Evolutionary conservation across 2,113 vertebrate species (phyloP), one percentile per base, ranked within the genome.

Genomic region (Pontoporia blainvillei): DNA sequence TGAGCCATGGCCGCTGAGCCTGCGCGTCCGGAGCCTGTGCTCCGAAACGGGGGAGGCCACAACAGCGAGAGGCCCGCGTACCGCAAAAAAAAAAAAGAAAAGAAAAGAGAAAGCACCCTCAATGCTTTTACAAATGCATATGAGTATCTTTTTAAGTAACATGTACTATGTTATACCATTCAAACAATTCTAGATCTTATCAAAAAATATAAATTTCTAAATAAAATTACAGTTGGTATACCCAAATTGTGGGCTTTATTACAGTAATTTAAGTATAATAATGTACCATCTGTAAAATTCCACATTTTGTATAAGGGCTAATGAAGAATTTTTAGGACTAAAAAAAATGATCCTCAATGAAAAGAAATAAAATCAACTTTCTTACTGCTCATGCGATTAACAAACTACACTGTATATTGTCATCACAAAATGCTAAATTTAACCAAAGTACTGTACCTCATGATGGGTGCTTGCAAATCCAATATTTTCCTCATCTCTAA

Each of bases 401-500:
- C 2, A 31, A 95, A 79, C 27, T 86, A 93, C 36, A 67, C 27
- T 46, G 17, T 20, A 31, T 89, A 76, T 0, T 81, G 36, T 57
- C 64, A 83, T 49, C 46, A 91, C 15, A 72, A 96, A 96, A 87
- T 75, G 20, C 39, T 83, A 89, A 75, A 92, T 29, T 86, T 96
- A 94, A 88, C 71, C 46, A 79, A 88, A 72, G 44, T 31, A 97
- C 27, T 71, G 18, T 98, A 99, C 99, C 99, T 99, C 98, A 99
- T 99, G 97, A 99, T 99, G 86, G 99, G 99, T 46, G 99, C 99
- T 98, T 99, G 99, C 96, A 99, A 99, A 97, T 99, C 99, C 85
- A 99, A 85, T 76, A 99, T 99, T 95, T 99, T 99, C 98, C 99
- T 99, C 99, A 99, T 99, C 97, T 99, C 99, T 94, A 99, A 98